A percentile compares a stretch with the other conserved stretches of the same genome.
Evolutionary conservation across 2,797 vertebrate genomes (phyloP).

Genomic region (Crenuchus spilurus): DNA sequence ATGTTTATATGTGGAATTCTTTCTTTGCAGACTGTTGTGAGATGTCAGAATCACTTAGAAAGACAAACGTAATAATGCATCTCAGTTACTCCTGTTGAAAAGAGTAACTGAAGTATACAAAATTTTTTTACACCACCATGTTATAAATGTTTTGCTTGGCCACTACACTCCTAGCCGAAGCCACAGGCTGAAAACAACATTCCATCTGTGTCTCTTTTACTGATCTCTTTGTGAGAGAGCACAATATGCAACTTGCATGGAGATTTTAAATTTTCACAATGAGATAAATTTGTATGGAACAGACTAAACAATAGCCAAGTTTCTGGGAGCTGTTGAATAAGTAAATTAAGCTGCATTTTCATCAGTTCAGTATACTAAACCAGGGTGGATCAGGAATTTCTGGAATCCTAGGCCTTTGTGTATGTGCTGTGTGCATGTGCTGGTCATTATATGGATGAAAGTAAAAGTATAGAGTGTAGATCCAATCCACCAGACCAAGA

Average conservation of each 20-base stretch:
- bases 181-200: slow-evolving; percentile 25
- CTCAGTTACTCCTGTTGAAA: neutral
- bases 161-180: slow-evolving; percentile 10
- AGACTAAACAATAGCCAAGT: slow-evolving; percentile 1
- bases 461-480: too few relatives aligned
- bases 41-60: neutral
- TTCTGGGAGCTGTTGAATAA: too few relatives aligned
- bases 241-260: slow-evolving; percentile 1
- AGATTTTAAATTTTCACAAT: slow-evolving; percentile 34
- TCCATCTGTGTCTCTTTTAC: slow-evolving; percentile 46
- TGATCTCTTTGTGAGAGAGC: slow-evolving; percentile 22
- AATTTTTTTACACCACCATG: neutral
- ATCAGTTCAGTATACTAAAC: too few relatives aligned
- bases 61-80: neutral
- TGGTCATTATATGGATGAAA: too few relatives aligned
- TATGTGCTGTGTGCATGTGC: too few relatives aligned
- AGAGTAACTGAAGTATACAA: neutral
- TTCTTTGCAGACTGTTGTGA: neutral
- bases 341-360: too few relatives aligned
- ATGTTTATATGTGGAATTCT: slow-evolving; percentile 2
- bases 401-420: too few relatives aligned
- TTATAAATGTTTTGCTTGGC: neutral
- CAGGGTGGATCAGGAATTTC: too few relatives aligned
- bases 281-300: slow-evolving; percentile 25
- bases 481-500: too few relatives aligned